A percentile compares a stretch with the other conserved stretches of the same genome.
phyloP scores from a whole-genome alignment of 2,888 invertebrate species.

The Oeneis ivallda region DNA sequence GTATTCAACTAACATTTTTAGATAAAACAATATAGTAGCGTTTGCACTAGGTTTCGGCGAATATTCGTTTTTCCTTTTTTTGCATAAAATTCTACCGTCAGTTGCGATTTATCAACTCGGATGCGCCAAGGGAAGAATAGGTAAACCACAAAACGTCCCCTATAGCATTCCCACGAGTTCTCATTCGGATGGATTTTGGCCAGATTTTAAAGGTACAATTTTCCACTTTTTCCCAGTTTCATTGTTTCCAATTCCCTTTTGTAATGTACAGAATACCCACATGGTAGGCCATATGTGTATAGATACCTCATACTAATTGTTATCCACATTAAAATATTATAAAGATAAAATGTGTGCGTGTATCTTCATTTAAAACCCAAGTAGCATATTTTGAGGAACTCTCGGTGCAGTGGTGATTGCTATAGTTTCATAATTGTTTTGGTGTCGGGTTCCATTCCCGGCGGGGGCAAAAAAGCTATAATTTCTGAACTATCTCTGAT shows the following conservation, averaged over 20 bases:
- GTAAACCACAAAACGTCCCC: constrained; percentile 30
- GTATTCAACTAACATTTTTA: neutral
- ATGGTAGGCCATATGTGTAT: neutral
- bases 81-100: constrained; percentile 32
- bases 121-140: constrained; percentile 39
- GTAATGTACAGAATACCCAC: neutral
- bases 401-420: too few relatives aligned
- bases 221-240: constrained; percentile 1
- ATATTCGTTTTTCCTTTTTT: constrained; percentile 35
- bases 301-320: too few relatives aligned
- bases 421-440: too few relatives aligned
- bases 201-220: constrained; percentile 12
- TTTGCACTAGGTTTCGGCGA: constrained; percentile 41
- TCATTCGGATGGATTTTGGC: constrained; percentile 24
- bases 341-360: too few relatives aligned
- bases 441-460: too few relatives aligned
- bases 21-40: neutral
- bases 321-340: too few relatives aligned
- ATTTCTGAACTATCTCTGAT: too few relatives aligned
- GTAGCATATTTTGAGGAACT: too few relatives aligned
- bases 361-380: too few relatives aligned
- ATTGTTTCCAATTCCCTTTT: constrained; percentile 6
- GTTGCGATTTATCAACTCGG: constrained; percentile 40
- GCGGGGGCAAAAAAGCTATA: too few relatives aligned
- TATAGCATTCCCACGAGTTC: constrained; percentile 28